Evolutionary conservation across 2,797 vertebrate genomes (phyloP), one percentile per base, ranked within the genome.

Genomic region (Gorsachius magnificus): DNA sequence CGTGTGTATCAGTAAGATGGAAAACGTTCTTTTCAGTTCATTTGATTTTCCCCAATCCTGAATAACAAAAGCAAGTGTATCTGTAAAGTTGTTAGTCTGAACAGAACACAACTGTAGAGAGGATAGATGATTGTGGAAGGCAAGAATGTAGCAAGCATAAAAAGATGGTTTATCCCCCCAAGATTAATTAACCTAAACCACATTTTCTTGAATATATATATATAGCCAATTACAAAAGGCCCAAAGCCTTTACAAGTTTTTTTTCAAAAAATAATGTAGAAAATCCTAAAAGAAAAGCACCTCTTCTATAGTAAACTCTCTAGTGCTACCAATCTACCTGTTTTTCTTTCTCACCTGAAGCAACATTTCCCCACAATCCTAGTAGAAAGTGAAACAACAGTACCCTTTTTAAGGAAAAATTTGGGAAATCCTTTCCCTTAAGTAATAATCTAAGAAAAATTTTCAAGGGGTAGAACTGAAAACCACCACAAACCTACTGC

Each of bases 241-340:
- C 1, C 0, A n/a, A 79, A 85, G 46, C 3, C 0, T 70, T 65
- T 57, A 18, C 0, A 83, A 43, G 10, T 41, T 41, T 10, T 50
- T 82, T 89, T 75, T 63, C 6, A 36, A 76, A 81, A 75, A 76
- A 28, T 15, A 57, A 26, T 7, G 2, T 16, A 80, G 21, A 17
- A 57, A 46, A 75, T 16, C 46, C 10, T 16, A 10, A 14, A 35
- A 26, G 5, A 35, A 63, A 41, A 41, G 13, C 4, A 43, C 16
- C 15, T 46, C n/a, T 51, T 25, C 36, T 12, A 19, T 24, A 65
- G 9, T 46, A 54, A 54, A 57, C 6, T 33, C 22, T n/a, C 17
- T 43, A 83, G 36, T 45, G 33, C 21, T 80, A 91, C 25, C 21
- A 35, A 26, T 31, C 29, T 54, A 65, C 5, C 10, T 7, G 31